phyloP scores from a whole-genome alignment of 2,888 invertebrate genomes.

The Agonum fuliginosum region DNA sequence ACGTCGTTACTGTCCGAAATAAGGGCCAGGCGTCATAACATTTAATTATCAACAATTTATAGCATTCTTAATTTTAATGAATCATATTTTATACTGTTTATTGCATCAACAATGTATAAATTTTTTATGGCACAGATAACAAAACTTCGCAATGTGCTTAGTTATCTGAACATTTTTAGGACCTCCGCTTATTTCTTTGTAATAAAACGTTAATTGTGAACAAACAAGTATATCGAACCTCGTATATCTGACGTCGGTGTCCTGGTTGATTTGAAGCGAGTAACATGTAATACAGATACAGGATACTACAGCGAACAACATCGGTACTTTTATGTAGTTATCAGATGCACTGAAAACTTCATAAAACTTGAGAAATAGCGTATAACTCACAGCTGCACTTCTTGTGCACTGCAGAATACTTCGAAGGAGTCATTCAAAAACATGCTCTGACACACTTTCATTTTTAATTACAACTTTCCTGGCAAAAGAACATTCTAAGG shows the following conservation, averaged over 20 bases:
- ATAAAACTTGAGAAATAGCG: constrained; percentile 6
- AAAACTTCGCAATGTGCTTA: neutral
- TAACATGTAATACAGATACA: neutral
- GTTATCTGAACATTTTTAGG: neutral
- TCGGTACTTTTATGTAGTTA: constrained; percentile 21
- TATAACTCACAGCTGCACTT: neutral
- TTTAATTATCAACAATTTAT: neutral
- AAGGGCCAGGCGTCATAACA: neutral
- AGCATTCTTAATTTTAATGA: neutral
- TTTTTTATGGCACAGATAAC: neutral
- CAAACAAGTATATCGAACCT: neutral
- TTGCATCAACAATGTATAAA: neutral
- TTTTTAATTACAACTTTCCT: constrained; percentile 26
- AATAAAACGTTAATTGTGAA: neutral
- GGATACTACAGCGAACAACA: neutral
- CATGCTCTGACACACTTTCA: constrained; percentile 23
- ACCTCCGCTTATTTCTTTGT: neutral
- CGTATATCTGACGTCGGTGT: neutral
- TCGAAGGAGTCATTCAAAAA: constrained; percentile 7
- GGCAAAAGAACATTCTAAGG: neutral
- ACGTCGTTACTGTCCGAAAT: neutral
- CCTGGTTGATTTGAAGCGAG: neutral
- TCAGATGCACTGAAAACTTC: constrained; percentile 29
- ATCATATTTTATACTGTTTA: neutral
- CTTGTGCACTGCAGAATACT: neutral